Base-by-base conservation (phyloP, 2,888 invertebrate species). In the Onchidella celtica region DNA sequence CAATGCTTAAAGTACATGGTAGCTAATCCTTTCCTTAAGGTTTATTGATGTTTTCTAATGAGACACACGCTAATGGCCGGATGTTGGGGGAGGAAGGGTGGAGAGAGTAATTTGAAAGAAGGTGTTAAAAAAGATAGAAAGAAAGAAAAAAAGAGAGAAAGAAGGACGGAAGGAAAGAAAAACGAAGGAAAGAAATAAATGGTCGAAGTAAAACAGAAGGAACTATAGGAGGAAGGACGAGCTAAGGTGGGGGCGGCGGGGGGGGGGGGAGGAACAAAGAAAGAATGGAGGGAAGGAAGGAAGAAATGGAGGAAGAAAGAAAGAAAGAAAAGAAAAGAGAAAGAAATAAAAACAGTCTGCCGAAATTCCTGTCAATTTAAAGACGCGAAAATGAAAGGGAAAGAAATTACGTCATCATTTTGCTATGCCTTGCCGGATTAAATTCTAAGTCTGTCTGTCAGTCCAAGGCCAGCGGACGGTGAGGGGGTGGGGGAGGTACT, bases 121-220 rank as follows among this genome's bases (percentile, higher is more conserved):
- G 55, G 40, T 27, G 40, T 47, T 27, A 40, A 55, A 9, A 72
- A 55, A 72, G 72, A 55, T 47, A 72, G 29, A 68, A 27, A 68
- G 68, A 68, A 32, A 68, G 68, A 68, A 27, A 68, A 32, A 68
- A 27, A 68, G 68, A 68, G 68, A 68, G 32, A 34, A 24, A 69
- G 69, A 69, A n/a, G n/a, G 55, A 36, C 55, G 55, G 47, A 47
- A 47, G 17, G 9, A 47, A 47, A 47, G 6, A 47, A 47, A 47
- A 47, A 47, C 21, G 32, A 69, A 61, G 38, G 59, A 72, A 38
- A 47, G 63, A 47, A 47, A 47, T 17, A 47, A 47, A 47, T 17
- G 32, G 38, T 11, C 9, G 47, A 47, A 17, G 47, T 47, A 47
- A 47, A 47, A 17, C 6, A 17, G 47, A 17, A 47, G 17, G 47